A percentile compares a stretch with the other conserved stretches of the same genome.
Evolutionary conservation across 2,113 vertebrate species (phyloP).

Genomic region (Sceloporus tristichus): DNA sequence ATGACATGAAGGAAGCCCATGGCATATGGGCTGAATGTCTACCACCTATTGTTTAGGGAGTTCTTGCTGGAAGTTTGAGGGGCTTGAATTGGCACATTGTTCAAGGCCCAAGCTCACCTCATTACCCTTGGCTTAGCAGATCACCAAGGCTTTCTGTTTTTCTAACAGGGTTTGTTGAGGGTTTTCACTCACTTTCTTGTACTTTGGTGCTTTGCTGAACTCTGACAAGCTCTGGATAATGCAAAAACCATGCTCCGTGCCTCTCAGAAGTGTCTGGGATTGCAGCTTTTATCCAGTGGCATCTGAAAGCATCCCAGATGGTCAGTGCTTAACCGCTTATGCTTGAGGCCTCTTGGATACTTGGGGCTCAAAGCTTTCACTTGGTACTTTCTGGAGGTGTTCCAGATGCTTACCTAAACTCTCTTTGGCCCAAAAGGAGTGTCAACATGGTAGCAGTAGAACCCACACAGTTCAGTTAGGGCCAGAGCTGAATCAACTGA

Average conservation of each 20-base stretch:
- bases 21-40: slow-evolving; percentile 31
- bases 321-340: not conserved
- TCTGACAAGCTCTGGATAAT: not conserved
- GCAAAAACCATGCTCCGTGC: not conserved
- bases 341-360: not conserved
- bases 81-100: not conserved
- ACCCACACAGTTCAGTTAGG: not conserved
- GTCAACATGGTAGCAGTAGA: not conserved
- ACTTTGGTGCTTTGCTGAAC: not conserved
- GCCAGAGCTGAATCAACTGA: slow-evolving; percentile 14
- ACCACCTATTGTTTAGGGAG: not conserved
- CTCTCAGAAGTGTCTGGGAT: not conserved
- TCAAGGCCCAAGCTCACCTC: not conserved
- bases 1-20: slow-evolving; percentile 57
- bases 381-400: too few species aligned
- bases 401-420: too few species aligned
- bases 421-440: too few species aligned
- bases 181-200: not conserved
- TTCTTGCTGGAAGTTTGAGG: not conserved
- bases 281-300: not conserved
- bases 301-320: not conserved
- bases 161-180: not conserved
- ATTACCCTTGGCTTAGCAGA: not conserved
- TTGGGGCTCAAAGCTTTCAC: not conserved
- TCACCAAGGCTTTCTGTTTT: not conserved